Base-by-base conservation (phyloP, 2,888 invertebrate species). In the Malthinus seriepunctatus region DNA sequence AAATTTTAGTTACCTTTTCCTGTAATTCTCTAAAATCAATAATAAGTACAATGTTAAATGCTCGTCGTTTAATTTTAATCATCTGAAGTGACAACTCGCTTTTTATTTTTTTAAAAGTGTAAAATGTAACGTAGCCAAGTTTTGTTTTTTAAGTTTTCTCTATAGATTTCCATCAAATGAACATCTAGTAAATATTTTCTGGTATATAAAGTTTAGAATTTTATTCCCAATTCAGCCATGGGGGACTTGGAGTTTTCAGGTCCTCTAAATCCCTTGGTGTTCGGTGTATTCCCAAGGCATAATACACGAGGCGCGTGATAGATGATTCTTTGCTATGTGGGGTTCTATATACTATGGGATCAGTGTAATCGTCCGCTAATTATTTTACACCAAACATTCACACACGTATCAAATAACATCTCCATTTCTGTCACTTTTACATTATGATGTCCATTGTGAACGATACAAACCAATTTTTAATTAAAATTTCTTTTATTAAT, bases 331-430 rank as follows among this genome's bases (percentile, higher is more conserved):
- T 59, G 2, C 23, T 23, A 23, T 55, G 54, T 56, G 51, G 61
- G 58, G 55, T 57, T 53, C 45, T 48, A 55, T 23, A 23, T 51
- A 52, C 56, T 48, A 38, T 5, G 61, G 55, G 61, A 54, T 57
- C 50, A 57, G 54, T 58, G 59, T 66, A 66, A 64, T 66, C 63
- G 63, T 50, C 56, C 63, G 51, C 59, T 66, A 64, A 66, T 66
- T 66, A 64, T 66, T 66, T 66, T 61, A 61, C 57, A 59, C 61
- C 61, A 65, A 65, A 60, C 65, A 62, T 65, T 65, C 62, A 58
- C 65, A 65, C 65, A 63, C 60, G 51, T 61, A 65, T 65, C 63
- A 51, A 56, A 33, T 60, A 47, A 60, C 60, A 52, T 44, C 53
- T 58, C 52, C 42, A 57, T 57, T 15, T 15, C 39, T 42, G 39